These are phyloP conservation scores for Menidia menidia DNA, from an alignment of 2,797 vertebrate genomes.

Conservation along the genomic window DNA sequence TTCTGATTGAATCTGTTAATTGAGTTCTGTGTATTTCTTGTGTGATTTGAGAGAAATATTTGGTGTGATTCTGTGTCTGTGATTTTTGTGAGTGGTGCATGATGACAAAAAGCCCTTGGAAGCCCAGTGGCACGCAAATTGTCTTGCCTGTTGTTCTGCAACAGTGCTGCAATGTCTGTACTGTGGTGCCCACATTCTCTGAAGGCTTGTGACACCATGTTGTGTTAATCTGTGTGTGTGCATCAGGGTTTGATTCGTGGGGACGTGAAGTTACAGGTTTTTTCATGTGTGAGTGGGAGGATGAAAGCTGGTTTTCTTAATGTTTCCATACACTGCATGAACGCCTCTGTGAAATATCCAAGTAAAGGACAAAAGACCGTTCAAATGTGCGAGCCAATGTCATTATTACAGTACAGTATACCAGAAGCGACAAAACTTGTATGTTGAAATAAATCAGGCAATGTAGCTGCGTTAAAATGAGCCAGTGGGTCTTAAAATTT, in stretches of 20 bases:
- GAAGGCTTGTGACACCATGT: conserved; percentile 32
- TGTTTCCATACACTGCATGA: conserved; percentile 15
- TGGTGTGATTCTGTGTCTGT: not conserved
- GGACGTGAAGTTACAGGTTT: conserved; percentile 43
- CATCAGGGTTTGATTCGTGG: conserved; percentile 13
- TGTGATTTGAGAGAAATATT: conserved; percentile 29
- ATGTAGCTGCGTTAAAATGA: conserved; percentile 14
- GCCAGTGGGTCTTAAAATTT: conserved; percentile 23
- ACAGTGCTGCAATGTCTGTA: conserved; percentile 56
- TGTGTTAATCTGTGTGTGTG: conserved; percentile 12
- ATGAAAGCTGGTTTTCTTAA: conserved; percentile 19
- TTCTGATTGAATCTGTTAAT: not conserved
- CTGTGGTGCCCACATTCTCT: conserved; percentile 30
- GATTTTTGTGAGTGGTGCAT: not conserved
- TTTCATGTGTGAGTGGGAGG: conserved; percentile 53
- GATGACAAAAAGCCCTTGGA: conserved; percentile 10
- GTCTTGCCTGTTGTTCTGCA: conserved; percentile 47
- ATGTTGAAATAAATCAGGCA: not conserved
- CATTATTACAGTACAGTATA: not conserved
- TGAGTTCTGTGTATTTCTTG: not conserved
- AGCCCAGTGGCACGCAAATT: conserved; percentile 30
- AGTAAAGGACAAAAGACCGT: conserved; percentile 5
- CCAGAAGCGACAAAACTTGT: conserved; percentile 3
- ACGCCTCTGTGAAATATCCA: not conserved
- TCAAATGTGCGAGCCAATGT: not conserved